Base-by-base conservation (phyloP, 1,140 invertebrate genomes). In the Drosophila persimilis region DNA sequence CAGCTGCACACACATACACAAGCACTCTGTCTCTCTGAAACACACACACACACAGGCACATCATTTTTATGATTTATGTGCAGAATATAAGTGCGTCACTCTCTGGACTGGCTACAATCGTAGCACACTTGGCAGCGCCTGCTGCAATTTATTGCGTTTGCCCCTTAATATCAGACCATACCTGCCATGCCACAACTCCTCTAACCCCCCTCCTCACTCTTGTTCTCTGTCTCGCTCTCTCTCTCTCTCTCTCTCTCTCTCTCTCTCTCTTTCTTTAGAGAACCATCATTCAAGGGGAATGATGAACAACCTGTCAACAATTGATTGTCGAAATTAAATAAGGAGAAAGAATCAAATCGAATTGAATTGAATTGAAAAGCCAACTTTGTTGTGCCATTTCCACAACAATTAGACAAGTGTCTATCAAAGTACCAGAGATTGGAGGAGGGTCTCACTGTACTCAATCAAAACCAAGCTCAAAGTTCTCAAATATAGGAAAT, bases 11-110 rank as follows among this genome's bases (percentile, higher is more conserved):
- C 24, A 9, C 55, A 56, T 31, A 59, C 13, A 20, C 46, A 31
- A 35, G 6, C 15, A 48, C 24, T 24, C 24, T 24, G 3, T 3
- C 24, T 24, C 24, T 24, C 24, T 24, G 24, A 24, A 24, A 24
- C 24, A 22, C 20, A 7, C 44, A 3, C 15, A 29, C 17, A 50
- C 35, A 17, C 22, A 31, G 39, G 17, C 35, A 61, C 61, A 77
- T 54, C 47, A 70, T 67, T 74, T 70, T 74, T 65, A 74, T 79
- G 76, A 79, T 79, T 80, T 79, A 79, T 79, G 77, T 67, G 56
- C 69, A 73, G 67, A 56, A 56, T 59, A 59, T 77, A 61, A 66
- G 59, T 54, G 71, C 17, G 43, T 69, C 43, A 35, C 47, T 44
- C 3, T 39, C 50, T 50, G 55, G 66, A 47, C 44, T 26, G 72